These are phyloP conservation scores for Puntigrus tetrazona DNA, from an alignment of 2,113 vertebrate genomes.

Conservation along the genomic window DNA sequence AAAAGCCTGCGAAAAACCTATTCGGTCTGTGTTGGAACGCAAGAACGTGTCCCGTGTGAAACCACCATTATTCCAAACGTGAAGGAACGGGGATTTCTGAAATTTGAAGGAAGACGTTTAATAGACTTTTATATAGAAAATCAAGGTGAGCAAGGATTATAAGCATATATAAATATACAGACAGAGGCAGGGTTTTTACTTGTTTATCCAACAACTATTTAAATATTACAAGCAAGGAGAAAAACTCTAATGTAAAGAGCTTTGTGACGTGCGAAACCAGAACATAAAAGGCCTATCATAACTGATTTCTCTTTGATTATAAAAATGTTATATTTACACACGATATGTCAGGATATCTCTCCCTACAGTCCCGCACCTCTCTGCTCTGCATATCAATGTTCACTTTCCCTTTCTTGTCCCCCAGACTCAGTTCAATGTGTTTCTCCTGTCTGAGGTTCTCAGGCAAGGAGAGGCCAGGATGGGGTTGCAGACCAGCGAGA, in stretches of 20 bases:
- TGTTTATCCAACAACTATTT: not conserved
- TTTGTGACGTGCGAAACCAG: not conserved
- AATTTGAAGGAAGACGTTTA: not conserved
- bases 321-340: too few species aligned
- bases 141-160: not conserved
- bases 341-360: not conserved
- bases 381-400: slow-evolving; percentile 34
- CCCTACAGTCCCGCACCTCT: not conserved
- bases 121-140: not conserved
- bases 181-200: not conserved
- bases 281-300: not conserved
- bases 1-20: not conserved
- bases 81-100: not conserved
- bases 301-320: not conserved
- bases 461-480: slow-evolving; percentile 30
- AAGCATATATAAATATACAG: not conserved
- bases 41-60: not conserved
- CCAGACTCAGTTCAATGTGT: slow-evolving; percentile 50
- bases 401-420: slow-evolving; percentile 14
- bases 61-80: not conserved
- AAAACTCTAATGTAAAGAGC: too few species aligned
- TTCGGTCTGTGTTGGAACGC: not conserved
- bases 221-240: too few species aligned
- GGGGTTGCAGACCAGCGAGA: slow-evolving; percentile 70
- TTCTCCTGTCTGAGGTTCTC: slow-evolving; percentile 47